A percentile compares a stretch with the other conserved stretches of the same genome.
Conservation (phyloP, 2,797 vertebrate genomes). For the Phrynocephalus vlangalii region DNA sequence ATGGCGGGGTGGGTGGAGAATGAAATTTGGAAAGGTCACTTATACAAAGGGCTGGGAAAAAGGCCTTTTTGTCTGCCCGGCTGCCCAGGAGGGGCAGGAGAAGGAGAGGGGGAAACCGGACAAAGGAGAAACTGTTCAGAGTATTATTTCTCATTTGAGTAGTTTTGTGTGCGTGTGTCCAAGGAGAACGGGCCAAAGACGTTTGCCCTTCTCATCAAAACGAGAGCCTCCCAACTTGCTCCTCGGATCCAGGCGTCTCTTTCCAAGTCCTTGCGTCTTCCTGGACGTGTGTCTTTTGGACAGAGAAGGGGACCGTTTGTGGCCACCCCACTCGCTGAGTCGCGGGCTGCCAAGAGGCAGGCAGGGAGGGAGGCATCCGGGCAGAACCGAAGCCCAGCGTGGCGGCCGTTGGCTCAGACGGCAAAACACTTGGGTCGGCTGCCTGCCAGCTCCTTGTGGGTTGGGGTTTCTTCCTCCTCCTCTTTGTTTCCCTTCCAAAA, state of each 20-base stretch:
- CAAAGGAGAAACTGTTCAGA: slow-evolving; percentile 10
- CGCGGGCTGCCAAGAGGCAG: background rate
- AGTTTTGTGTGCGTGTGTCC: background rate
- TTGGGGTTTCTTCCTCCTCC: background rate
- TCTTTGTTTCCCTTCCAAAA: background rate
- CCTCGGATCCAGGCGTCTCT: background rate
- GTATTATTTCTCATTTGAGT: background rate
- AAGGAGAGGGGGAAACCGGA: background rate
- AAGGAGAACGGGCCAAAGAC: background rate
- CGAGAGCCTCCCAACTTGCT: too few species aligned
- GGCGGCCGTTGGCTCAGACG: background rate
- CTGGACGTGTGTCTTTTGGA: background rate
- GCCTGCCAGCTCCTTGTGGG: background rate
- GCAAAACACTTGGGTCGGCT: background rate
- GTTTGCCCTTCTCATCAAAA: too few species aligned
- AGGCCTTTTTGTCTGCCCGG: background rate
- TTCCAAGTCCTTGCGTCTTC: background rate
- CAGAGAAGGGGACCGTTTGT: background rate
- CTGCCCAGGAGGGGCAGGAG: background rate
- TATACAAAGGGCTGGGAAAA: background rate
- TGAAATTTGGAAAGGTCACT: slow-evolving; percentile 13
- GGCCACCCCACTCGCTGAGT: background rate
- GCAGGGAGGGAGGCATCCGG: background rate
- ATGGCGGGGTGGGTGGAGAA: background rate
- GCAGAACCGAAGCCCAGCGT: background rate